Evolutionary conservation across 1,140 invertebrate genomes (phyloP).

Genomic region (Drosophila navojoa): DNA sequence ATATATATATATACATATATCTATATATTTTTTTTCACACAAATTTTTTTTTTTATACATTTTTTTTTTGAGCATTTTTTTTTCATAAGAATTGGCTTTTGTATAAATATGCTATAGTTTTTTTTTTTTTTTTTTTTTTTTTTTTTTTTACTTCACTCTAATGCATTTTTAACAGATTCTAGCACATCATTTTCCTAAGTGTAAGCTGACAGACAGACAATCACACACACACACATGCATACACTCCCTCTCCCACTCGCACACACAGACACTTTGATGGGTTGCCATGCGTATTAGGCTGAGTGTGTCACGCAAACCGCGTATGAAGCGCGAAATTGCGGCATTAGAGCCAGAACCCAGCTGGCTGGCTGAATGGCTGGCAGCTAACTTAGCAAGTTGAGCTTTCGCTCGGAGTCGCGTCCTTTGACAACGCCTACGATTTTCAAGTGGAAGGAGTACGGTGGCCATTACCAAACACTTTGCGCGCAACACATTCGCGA

Average conservation of each 20-base stretch:
- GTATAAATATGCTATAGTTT: too few species aligned
- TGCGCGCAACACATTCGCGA: constrained; percentile 44
- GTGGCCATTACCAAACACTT: constrained; percentile 68
- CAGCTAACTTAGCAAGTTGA: background rate
- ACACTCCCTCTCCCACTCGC: background rate
- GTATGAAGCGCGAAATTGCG: constrained; percentile 69
- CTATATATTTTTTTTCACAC: too few species aligned
- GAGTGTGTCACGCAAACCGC: constrained; percentile 64
- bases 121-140: too few species aligned
- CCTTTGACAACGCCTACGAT: constrained; percentile 71
- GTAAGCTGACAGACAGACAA: background rate
- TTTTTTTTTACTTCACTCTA: too few species aligned
- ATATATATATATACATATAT: too few species aligned
- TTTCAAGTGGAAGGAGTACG: background rate
- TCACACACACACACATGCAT: background rate
- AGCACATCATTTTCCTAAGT: background rate
- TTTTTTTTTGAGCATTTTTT: too few species aligned
- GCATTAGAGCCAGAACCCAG: constrained; percentile 60
- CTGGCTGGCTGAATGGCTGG: constrained; percentile 7
- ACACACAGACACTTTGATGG: constrained; percentile 8
- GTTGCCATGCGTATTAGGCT: background rate
- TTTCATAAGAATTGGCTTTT: too few species aligned
- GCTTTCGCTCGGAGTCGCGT: constrained; percentile 5
- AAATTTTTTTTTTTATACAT: too few species aligned
- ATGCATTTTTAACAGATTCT: too few species aligned